These are phyloP conservation scores for Caenorhabditis brenneri DNA, from an alignment of 1,140 invertebrate genomes.

Conservation along the genomic window DNA sequence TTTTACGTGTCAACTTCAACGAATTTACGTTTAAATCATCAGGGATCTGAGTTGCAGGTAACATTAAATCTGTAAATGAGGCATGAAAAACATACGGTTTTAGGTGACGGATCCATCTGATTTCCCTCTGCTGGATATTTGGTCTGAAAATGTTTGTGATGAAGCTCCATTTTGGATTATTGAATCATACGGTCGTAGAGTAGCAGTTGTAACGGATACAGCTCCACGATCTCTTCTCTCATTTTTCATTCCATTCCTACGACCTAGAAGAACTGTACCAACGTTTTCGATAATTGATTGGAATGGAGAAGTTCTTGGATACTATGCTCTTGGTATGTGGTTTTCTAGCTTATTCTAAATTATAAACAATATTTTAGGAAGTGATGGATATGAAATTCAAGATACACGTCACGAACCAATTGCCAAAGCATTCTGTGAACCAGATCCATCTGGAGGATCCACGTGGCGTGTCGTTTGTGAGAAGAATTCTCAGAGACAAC, in stretches of 20 bases:
- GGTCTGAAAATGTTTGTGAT: conserved; percentile 28
- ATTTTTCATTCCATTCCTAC: conserved; percentile 10
- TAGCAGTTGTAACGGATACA: conserved; percentile 31
- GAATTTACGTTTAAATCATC: conserved; percentile 10
- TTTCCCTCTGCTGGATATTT: conserved; percentile 28
- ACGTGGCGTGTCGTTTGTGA: conserved; percentile 30
- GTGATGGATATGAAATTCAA: conserved; percentile 21
- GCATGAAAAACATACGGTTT: not conserved
- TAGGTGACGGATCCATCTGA: conserved; percentile 19
- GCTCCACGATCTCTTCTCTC: conserved; percentile 2
- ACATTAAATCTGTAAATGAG: too few relatives aligned
- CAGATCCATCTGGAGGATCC: conserved; percentile 19
- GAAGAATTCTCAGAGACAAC: conserved; percentile 24
- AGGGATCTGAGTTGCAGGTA: conserved; percentile 20
- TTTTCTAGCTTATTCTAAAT: not conserved
- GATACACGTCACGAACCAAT: conserved; percentile 27
- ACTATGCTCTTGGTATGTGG: conserved; percentile 20
- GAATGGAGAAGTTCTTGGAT: conserved; percentile 34
- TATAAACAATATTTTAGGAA: not conserved
- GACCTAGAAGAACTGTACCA: conserved; percentile 16
- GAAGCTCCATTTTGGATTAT: conserved; percentile 25
- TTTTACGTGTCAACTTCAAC: conserved; percentile 30
- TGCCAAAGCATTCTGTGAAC: conserved; percentile 5
- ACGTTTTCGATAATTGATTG: conserved; percentile 30
- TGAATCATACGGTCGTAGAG: conserved; percentile 20